Base-by-base conservation (phyloP, 1,140 invertebrate genomes). In the Lysiphlebus fabarum region DNA sequence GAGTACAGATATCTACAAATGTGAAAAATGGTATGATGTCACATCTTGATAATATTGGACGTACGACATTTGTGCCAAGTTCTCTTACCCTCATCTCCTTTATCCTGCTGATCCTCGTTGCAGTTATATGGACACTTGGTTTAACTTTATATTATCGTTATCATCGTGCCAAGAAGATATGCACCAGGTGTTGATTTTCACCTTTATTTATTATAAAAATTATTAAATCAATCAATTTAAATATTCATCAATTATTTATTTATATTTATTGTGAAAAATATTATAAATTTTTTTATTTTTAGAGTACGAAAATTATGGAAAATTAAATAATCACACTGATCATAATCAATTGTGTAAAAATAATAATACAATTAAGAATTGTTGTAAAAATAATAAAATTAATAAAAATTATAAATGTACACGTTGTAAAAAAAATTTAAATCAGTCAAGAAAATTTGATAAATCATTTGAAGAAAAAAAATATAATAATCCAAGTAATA, bases 91-190 rank as follows among this genome's bases (percentile, higher is more conserved):
- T 71, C 41, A 55, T 67, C 48, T 71, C 64, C 61, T 71, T 73
- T 57, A 57, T 50, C 9, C 57, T 71, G 36, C 62, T 73, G 49
- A 67, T 73, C 49, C 43, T 68, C 53, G n/a, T 67, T 53, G 66
- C 62, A 33, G 54, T 71, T 44, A 63, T 47, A 51, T 69, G 64
- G 60, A 62, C 65, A 44, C 54, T 64, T 54, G 61, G 67, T 47
- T 56, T 65, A 37, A 26, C 57, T 9, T 43, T 66, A 41, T 63
- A 67, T 41, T 62, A 58, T 37, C 67, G 56, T 59, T 64, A 62
- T 56, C 56, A 53, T n/a, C 44, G 34, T 42, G 14, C 41, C 0
- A 53, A 57, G n/a, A 61, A 44, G 45, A 12, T 56, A 33, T 61
- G 59, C 41, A 43, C 42, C 12, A 44, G 54, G 56, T 51, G 47